Evolutionary conservation across 2,113 vertebrate species (phyloP).

Genomic region (Corvus cornix): DNA sequence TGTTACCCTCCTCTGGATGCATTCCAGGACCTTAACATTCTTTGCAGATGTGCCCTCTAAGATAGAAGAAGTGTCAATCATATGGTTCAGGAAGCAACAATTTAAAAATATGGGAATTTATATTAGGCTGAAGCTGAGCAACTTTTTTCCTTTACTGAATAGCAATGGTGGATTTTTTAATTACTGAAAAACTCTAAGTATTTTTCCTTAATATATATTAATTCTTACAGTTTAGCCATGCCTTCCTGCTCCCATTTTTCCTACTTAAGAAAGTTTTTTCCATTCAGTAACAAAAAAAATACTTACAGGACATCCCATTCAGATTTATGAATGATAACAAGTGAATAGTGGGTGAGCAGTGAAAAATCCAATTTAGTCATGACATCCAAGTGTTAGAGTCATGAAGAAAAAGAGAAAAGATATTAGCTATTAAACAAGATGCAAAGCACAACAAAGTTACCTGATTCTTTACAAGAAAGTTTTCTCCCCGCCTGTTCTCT

Average conservation of each 20-base stretch:
- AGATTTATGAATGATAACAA: background rate
- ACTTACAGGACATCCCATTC: background rate
- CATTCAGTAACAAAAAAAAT: background rate
- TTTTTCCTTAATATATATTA: background rate
- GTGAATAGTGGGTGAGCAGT: background rate
- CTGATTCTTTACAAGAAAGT: background rate
- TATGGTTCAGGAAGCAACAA: fast-evolving
- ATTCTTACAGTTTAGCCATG: background rate
- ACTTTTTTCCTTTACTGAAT: background rate
- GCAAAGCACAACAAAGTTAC: background rate
- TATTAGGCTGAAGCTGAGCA: background rate
- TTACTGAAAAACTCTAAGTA: background rate
- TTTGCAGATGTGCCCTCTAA: background rate
- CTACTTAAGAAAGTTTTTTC: background rate
- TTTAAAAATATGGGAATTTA: background rate
- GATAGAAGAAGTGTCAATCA: background rate
- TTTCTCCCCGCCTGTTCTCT: background rate
- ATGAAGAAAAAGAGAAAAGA: background rate
- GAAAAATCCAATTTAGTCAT: background rate
- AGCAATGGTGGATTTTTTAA: background rate
- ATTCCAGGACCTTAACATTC: background rate
- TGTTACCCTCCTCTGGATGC: background rate
- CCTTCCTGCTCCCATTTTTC: background rate
- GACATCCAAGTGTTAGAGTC: background rate
- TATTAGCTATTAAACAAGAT: background rate